phyloP scores from a whole-genome alignment of 2,797 vertebrate species.

The Melanotaenia pygmaea region DNA sequence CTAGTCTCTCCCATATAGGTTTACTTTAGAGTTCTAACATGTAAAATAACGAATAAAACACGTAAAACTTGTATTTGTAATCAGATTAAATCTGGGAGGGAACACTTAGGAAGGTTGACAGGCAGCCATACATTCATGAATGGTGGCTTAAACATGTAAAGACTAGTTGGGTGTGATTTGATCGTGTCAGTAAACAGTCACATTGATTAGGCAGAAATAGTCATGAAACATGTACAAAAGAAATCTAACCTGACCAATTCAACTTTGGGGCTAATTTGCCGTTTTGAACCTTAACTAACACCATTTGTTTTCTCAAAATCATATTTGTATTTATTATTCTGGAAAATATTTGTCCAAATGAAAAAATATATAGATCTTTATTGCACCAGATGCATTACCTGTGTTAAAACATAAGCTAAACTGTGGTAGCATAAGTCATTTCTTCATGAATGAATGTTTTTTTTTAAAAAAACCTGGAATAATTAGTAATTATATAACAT shows the following conservation, averaged over 20 bases:
- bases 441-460: slow-evolving; percentile 17
- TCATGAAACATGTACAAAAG: background rate
- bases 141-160: slow-evolving; percentile 18
- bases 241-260: background rate
- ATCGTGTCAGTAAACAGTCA: slow-evolving; percentile 18
- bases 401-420: background rate
- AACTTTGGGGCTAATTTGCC: background rate
- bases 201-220: background rate
- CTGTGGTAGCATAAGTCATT: slow-evolving; percentile 15
- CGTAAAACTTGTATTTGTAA: slow-evolving; percentile 17
- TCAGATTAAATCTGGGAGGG: slow-evolving; percentile 7
- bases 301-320: background rate
- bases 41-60: slow-evolving; percentile 1
- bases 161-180: background rate
- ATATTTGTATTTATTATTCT: background rate
- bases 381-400: background rate
- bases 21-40: background rate
- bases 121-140: slow-evolving; percentile 19
- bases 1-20: background rate
- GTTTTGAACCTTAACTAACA: background rate
- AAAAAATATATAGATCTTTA: background rate
- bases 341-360: background rate
- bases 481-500: background rate
- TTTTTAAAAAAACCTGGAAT: slow-evolving; percentile 10
- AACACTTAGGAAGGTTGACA: slow-evolving; percentile 14